Percentiles rank a stretch among this genome's conserved stretches.
Evolutionary conservation across 2,113 vertebrate genomes (phyloP).

Genomic region (Taxidea taxus): DNA sequence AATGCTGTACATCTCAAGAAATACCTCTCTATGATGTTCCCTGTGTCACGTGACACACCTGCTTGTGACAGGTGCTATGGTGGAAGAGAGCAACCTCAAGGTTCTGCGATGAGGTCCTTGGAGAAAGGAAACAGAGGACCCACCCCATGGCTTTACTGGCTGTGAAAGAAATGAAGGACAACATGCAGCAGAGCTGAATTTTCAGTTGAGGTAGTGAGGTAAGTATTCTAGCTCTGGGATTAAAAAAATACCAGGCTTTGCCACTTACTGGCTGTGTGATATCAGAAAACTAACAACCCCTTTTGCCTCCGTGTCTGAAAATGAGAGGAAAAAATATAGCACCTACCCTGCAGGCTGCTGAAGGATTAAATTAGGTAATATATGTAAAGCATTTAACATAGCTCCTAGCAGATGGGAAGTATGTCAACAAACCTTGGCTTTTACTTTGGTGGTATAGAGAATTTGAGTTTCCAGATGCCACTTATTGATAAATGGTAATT

Average conservation of each 20-base stretch:
- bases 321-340: neutral
- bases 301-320: neutral
- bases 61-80: neutral
- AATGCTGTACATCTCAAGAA: neutral
- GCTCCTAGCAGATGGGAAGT: neutral
- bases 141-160: neutral
- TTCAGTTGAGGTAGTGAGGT: neutral
- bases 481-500: neutral
- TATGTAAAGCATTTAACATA: neutral
- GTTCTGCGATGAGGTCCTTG: fast-evolving
- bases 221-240: neutral
- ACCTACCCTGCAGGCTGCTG: neutral
- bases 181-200: neutral
- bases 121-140: neutral
- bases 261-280: neutral
- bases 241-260: neutral
- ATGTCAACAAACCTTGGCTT: neutral
- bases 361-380: neutral
- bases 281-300: neutral
- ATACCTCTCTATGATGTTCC: neutral
- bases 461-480: neutral
- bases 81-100: neutral
- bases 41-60: too few relatives aligned
- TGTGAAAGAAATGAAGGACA: neutral
- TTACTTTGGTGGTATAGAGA: neutral